These are phyloP conservation scores for Pseudoips prasinana DNA, from an alignment of 2,888 invertebrate genomes.

Conservation along the genomic window DNA sequence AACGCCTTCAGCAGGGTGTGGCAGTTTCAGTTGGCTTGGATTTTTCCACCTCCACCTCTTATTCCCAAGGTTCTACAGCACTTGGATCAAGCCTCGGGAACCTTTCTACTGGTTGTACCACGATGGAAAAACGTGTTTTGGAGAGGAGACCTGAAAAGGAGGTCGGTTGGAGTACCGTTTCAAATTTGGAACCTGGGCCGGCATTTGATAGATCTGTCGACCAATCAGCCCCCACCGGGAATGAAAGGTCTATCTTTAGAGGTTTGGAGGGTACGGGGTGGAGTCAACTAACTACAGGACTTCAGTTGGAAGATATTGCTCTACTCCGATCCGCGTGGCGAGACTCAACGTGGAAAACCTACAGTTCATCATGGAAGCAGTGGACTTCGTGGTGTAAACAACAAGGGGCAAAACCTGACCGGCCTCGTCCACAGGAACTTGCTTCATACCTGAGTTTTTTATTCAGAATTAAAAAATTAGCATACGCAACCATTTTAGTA, in stretches of 20 bases:
- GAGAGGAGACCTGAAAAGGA: constrained; percentile 17
- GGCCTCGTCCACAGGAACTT: constrained; percentile 16
- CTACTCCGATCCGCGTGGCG: constrained; percentile 15
- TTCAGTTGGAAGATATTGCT: constrained; percentile 1
- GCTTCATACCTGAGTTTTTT: constrained; percentile 12
- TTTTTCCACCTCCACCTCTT: constrained; percentile 27
- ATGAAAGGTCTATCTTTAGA: neutral
- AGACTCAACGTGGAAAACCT: constrained; percentile 16
- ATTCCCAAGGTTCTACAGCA: constrained; percentile 24
- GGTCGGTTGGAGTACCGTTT: constrained; percentile 13
- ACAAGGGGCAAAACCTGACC: constrained; percentile 8
- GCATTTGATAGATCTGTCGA: constrained; percentile 19
- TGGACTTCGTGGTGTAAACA: constrained; percentile 22
- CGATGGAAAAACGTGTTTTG: constrained; percentile 22
- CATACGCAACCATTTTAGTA: constrained; percentile 17
- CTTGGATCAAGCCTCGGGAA: constrained; percentile 16
- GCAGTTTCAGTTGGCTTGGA: constrained; percentile 14
- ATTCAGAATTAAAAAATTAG: constrained; percentile 6
- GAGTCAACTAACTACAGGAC: neutral
- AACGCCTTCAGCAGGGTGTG: constrained; percentile 3
- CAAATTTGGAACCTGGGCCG: constrained; percentile 8
- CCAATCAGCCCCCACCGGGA: constrained; percentile 10
- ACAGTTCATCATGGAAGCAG: constrained; percentile 18
- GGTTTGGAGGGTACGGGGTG: constrained; percentile 9
- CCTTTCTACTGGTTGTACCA: constrained; percentile 18